Evolutionary conservation across 2,888 invertebrate genomes (phyloP).

Genomic region (Eurytoma adleriae): DNA sequence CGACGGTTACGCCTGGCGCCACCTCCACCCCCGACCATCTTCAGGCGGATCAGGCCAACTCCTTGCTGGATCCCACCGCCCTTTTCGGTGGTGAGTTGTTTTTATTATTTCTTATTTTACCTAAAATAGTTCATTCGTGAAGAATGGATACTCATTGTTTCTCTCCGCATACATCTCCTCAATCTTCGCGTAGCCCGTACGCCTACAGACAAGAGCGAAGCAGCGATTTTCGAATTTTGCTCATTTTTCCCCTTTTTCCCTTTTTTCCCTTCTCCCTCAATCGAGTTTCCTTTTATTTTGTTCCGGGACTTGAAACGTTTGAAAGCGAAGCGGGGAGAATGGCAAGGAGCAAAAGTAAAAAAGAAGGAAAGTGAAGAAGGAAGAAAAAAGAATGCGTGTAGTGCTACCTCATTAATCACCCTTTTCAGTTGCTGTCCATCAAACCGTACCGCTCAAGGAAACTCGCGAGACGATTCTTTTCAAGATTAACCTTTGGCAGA

Average conservation of each 20-base stretch:
- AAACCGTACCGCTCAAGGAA: too few species aligned
- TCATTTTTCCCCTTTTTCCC: slow-evolving; percentile 75
- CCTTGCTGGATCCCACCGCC: slow-evolving; percentile 88
- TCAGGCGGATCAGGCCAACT: slow-evolving; percentile 78
- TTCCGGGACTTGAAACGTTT: too few species aligned
- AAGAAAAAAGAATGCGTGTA: too few species aligned
- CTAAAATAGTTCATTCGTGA: neutral
- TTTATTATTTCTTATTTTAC: slow-evolving; percentile 14
- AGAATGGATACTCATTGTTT: neutral
- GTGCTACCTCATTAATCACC: too few species aligned
- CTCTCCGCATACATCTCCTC: neutral
- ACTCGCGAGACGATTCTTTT: too few species aligned
- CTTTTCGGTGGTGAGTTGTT: slow-evolving; percentile 81
- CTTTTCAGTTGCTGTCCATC: too few species aligned
- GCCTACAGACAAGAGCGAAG: neutral
- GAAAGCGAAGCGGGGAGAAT: too few species aligned
- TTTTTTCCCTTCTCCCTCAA: slow-evolving; percentile 16
- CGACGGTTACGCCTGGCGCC: slow-evolving; percentile 73
- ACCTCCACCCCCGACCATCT: slow-evolving; percentile 81
- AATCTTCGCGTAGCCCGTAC: neutral
- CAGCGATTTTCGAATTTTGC: slow-evolving; percentile 77
- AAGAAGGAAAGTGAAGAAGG: too few species aligned
- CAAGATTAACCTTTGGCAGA: too few species aligned
- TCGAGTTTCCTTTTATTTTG: neutral
- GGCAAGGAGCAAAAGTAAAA: too few species aligned